phyloP scores from a whole-genome alignment of 2,888 invertebrate species.

The Latrodectus elegans region DNA sequence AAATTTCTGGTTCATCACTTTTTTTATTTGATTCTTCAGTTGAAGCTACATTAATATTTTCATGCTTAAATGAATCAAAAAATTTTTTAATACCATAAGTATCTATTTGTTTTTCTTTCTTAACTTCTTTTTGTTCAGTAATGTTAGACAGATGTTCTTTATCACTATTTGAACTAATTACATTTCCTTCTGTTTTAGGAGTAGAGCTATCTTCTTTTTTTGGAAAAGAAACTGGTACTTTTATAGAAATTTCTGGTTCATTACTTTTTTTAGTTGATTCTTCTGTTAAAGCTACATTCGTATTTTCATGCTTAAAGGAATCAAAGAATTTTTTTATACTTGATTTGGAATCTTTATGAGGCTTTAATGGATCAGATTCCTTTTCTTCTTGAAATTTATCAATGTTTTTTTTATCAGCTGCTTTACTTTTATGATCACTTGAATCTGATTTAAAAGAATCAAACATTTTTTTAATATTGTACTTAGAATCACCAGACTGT shows the following conservation, averaged over 20 bases:
- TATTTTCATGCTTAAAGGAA: constrained; percentile 35
- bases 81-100: constrained; percentile 36
- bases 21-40: not conserved
- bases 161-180: no score
- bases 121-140: not conserved
- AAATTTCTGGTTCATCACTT: not conserved
- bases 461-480: constrained; percentile 34
- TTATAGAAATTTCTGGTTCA: not conserved
- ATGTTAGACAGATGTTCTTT: not conserved
- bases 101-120: not conserved
- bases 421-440: not conserved
- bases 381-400: not conserved
- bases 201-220: no score
- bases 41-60: not conserved
- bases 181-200: no score
- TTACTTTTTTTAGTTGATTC: not conserved
- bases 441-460: constrained; percentile 35
- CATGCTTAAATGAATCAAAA: constrained; percentile 49
- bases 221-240: not conserved
- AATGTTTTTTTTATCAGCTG: not conserved
- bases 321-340: constrained; percentile 53
- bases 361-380: not conserved
- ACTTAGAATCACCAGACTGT: constrained; percentile 16
- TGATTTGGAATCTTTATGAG: constrained; percentile 33
- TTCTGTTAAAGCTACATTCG: not conserved